These are phyloP conservation scores for Pasiphila rectangulata DNA, from an alignment of 2,888 invertebrate species.

Conservation along the genomic window DNA sequence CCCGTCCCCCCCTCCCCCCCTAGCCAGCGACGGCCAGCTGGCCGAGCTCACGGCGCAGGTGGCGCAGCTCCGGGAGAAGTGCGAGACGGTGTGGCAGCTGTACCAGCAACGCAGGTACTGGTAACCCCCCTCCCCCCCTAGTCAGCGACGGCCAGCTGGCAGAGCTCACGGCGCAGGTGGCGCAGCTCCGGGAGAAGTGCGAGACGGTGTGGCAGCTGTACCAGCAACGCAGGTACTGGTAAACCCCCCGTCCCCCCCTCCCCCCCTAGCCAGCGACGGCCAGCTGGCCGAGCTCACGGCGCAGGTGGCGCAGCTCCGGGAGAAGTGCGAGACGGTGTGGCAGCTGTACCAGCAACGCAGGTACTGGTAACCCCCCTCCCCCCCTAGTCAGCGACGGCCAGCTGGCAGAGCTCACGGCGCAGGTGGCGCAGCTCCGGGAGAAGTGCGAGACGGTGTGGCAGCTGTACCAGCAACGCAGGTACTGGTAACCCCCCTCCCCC, in stretches of 20 bases:
- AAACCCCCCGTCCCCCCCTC: too few species aligned
- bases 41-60: conserved; percentile 86
- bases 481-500: too few species aligned
- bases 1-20: too few species aligned
- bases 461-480: conserved; percentile 83
- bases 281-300: conserved; percentile 87
- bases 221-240: conserved; percentile 80
- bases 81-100: conserved; percentile 63
- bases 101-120: conserved; percentile 83
- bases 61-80: conserved; percentile 84
- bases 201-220: conserved; percentile 77
- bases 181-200: conserved; percentile 84
- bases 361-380: too few species aligned
- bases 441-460: conserved; percentile 80
- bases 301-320: conserved; percentile 83
- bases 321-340: conserved; percentile 81
- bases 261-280: too few species aligned
- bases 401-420: conserved; percentile 85
- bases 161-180: conserved; percentile 85
- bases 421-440: conserved; percentile 83
- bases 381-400: too few species aligned
- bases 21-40: too few species aligned
- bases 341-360: conserved; percentile 83
- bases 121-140: too few species aligned
- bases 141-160: too few species aligned